Conservation (phyloP, 2,113 vertebrate genomes). For the Cavia aperea region DNA sequence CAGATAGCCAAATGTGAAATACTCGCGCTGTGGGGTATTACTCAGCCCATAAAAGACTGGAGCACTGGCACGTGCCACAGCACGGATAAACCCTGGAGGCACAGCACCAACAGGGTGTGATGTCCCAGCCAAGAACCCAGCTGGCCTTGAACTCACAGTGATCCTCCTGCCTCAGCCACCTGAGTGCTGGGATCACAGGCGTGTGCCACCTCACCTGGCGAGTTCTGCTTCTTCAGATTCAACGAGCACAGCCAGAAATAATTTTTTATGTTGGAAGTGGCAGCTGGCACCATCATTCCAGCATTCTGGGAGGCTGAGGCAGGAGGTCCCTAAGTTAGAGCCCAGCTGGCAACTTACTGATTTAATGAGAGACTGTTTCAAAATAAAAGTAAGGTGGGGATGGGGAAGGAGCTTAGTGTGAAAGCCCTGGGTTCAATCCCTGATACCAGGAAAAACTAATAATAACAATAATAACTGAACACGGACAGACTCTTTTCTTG, state of each 20-base stretch:
- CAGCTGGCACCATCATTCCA: neutral
- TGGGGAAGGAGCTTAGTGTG: neutral
- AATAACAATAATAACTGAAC: neutral
- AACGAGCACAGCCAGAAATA: neutral
- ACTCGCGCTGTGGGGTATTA: neutral
- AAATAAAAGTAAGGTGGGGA: neutral
- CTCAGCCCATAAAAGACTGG: neutral
- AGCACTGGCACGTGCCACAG: neutral
- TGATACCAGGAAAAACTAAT: neutral
- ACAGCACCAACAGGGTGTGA: accelerated
- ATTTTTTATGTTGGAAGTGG: neutral
- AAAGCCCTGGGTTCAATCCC: neutral
- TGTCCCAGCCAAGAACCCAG: neutral
- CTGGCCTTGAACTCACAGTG: too few relatives aligned
- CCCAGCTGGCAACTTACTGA: neutral
- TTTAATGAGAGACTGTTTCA: neutral
- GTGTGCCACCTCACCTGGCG: too few relatives aligned
- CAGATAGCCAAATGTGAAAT: too few relatives aligned
- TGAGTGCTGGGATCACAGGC: too few relatives aligned
- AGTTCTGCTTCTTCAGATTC: neutral
- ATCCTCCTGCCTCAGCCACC: too few relatives aligned
- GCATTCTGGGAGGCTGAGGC: neutral
- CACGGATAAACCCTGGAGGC: neutral
- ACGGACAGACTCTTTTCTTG: neutral
- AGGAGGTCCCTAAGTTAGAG: neutral